phyloP scores from a whole-genome alignment of 2,888 invertebrate genomes.

The Agrochola lota region DNA sequence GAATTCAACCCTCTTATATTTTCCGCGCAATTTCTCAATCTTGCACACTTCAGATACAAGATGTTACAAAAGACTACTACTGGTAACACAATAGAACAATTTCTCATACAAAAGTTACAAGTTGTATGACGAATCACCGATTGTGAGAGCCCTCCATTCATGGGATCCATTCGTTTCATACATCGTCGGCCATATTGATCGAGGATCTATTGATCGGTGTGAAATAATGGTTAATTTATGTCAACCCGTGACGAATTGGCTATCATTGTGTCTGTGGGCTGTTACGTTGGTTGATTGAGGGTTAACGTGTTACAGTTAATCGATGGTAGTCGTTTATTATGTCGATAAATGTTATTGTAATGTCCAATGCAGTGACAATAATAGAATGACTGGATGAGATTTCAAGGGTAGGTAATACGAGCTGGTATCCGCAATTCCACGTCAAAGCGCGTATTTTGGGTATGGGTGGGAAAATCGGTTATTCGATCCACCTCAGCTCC shows the following conservation, averaged over 20 bases:
- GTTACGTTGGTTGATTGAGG: constrained; percentile 60
- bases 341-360: constrained; percentile 61
- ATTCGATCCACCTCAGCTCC: too few relatives aligned
- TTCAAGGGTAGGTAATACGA: not conserved
- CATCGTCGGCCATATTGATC: constrained; percentile 56
- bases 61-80: constrained; percentile 57
- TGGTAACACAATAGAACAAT: constrained; percentile 61
- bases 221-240: constrained; percentile 78
- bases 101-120: constrained; percentile 67
- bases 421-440: too few relatives aligned
- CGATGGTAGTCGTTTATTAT: constrained; percentile 64
- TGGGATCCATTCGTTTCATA: constrained; percentile 58
- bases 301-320: constrained; percentile 63
- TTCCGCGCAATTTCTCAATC: constrained; percentile 66
- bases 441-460: too few relatives aligned
- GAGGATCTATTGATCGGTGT: constrained; percentile 68
- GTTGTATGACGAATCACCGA: constrained; percentile 75
- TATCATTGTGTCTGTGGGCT: constrained; percentile 69
- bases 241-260: constrained; percentile 75
- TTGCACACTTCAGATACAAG: constrained; percentile 64
- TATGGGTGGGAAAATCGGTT: too few relatives aligned
- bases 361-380: constrained; percentile 40
- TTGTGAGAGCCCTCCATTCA: constrained; percentile 64
- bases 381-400: constrained; percentile 27
- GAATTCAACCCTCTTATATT: constrained; percentile 62